These are phyloP conservation scores for Parus major DNA, from an alignment of 2,113 vertebrate species.

Conservation along the genomic window DNA sequence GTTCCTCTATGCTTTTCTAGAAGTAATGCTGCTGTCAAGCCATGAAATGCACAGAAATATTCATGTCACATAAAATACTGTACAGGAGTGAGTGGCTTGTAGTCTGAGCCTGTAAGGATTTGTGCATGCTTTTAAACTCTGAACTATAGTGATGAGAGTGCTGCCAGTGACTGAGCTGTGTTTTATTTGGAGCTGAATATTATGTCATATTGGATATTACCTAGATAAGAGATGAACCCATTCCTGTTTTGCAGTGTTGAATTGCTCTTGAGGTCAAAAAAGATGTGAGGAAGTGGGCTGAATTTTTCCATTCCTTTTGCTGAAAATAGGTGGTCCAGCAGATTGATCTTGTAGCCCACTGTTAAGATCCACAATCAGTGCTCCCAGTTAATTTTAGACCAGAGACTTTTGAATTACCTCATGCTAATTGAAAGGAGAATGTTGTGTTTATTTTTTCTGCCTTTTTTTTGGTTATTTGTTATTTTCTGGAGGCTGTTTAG, in stretches of 20 bases:
- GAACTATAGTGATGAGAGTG: not conserved
- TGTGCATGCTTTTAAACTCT: not conserved
- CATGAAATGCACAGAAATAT: not conserved
- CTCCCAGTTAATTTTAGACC: not conserved
- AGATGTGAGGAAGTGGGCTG: not conserved
- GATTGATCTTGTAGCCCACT: not conserved
- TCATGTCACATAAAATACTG: not conserved
- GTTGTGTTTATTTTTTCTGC: not conserved
- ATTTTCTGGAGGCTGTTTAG: not conserved
- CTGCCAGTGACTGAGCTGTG: not conserved
- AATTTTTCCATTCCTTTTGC: not conserved
- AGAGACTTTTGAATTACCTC: not conserved
- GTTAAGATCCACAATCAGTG: not conserved
- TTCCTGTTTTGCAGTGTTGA: not conserved
- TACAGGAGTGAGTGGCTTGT: not conserved
- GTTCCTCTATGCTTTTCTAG: not conserved
- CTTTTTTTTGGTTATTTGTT: not conserved
- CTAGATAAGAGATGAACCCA: not conserved
- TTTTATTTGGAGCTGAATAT: not conserved
- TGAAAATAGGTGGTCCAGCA: not conserved
- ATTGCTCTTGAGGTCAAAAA: not conserved
- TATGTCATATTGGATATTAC: not conserved
- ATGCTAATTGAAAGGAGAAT: not conserved
- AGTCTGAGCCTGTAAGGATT: not conserved
- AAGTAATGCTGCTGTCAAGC: not conserved